Evolutionary conservation across 2,113 vertebrate species (phyloP).

Genomic region (Aegotheles bennettii): DNA sequence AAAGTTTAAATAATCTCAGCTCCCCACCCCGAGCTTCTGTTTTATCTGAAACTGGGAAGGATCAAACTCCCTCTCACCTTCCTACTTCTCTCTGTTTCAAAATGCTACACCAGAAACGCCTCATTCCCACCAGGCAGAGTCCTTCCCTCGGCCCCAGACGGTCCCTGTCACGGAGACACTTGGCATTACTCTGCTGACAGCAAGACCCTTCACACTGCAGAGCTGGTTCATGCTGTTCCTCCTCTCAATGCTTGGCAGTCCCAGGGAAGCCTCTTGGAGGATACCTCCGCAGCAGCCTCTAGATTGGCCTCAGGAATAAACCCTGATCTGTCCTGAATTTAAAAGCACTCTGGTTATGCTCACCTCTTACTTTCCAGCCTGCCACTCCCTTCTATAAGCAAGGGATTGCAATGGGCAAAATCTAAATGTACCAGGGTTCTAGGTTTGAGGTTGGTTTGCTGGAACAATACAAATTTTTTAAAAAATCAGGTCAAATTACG

Average conservation of each 20-base stretch:
- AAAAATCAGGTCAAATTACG: neutral
- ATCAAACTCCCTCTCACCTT: neutral
- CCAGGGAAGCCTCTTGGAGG: rapidly evolving
- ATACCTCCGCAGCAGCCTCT: neutral
- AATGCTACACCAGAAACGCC: neutral
- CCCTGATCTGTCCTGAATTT: neutral
- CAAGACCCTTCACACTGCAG: neutral
- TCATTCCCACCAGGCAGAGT: neutral
- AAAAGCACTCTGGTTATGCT: neutral
- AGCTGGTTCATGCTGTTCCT: neutral
- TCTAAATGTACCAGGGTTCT: neutral
- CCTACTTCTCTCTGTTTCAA: neutral
- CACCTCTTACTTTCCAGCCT: neutral
- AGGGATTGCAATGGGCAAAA: neutral
- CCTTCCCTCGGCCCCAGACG: neutral
- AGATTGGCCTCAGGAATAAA: neutral
- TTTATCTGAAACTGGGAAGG: neutral
- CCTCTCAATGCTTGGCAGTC: neutral
- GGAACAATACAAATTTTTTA: neutral
- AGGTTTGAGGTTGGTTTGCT: neutral
- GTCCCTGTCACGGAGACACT: rapidly evolving
- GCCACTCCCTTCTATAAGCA: neutral
- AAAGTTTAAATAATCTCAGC: neutral
- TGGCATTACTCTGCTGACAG: neutral
- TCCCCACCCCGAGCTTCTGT: neutral